Percentiles rank a stretch among this genome's conserved stretches.
Conservation (phyloP, 1,140 invertebrate genomes). For the Marisa cornuarietis region DNA sequence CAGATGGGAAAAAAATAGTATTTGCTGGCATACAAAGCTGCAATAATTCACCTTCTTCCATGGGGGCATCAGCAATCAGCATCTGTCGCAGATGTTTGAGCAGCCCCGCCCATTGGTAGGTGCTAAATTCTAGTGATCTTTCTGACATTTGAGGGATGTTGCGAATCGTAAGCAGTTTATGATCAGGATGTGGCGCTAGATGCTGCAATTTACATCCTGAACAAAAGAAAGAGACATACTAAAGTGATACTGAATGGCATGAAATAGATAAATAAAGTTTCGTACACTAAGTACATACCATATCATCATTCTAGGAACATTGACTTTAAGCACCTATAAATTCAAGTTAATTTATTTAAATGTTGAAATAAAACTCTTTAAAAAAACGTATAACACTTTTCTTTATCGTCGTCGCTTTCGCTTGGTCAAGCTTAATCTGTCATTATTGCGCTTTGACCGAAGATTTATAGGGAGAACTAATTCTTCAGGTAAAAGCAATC, state of each 20-base stretch:
- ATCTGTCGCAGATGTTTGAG: slow-evolving; percentile 64
- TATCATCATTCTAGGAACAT: too few species aligned
- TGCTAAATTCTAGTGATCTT: slow-evolving; percentile 56
- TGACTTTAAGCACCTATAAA: too few species aligned
- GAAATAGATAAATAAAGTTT: too few species aligned
- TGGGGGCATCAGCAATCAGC: slow-evolving; percentile 62
- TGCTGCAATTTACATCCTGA: slow-evolving; percentile 60
- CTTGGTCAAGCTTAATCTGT: too few species aligned
- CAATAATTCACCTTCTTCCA: slow-evolving; percentile 62
- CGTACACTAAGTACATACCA: too few species aligned
- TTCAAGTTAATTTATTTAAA: too few species aligned
- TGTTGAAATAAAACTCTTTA: too few species aligned
- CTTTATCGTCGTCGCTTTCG: too few species aligned
- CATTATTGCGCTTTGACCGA: too few species aligned
- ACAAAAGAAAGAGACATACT: not conserved
- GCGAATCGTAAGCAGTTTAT: slow-evolving; percentile 61
- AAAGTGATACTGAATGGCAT: not conserved
- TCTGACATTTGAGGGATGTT: slow-evolving; percentile 65
- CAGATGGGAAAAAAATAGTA: not conserved
- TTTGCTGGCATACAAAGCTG: not conserved
- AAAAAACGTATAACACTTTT: too few species aligned
- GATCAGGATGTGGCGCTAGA: slow-evolving; percentile 59
- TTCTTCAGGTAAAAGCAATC: too few species aligned
- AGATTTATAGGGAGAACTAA: too few species aligned
- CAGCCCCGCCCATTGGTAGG: slow-evolving; percentile 63